Percentiles rank a stretch among this genome's conserved stretches.
Conservation (phyloP, 2,888 invertebrate genomes). For the Micoletzkya japonica region DNA sequence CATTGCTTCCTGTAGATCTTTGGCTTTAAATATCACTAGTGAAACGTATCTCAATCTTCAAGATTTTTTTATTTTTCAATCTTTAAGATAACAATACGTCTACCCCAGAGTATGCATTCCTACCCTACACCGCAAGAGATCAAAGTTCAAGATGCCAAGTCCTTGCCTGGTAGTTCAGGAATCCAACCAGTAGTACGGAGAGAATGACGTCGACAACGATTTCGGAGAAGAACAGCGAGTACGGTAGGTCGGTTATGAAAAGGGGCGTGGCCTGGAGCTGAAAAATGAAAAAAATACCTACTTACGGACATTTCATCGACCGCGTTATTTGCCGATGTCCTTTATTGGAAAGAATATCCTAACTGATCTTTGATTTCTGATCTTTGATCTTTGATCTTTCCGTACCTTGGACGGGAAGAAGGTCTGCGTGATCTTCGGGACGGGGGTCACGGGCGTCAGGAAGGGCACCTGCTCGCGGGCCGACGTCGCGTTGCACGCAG, state of each 20-base stretch:
- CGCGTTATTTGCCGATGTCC: too few relatives aligned
- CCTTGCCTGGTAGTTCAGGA: constrained; percentile 80
- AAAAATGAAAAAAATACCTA: too few relatives aligned
- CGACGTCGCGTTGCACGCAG: constrained; percentile 14
- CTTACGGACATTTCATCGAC: too few relatives aligned
- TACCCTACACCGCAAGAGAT: background rate
- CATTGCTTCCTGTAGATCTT: background rate
- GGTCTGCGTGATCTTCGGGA: background rate
- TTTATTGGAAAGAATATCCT: too few relatives aligned
- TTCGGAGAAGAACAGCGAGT: constrained; percentile 69
- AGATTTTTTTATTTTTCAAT: constrained; percentile 13
- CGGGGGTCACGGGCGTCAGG: background rate
- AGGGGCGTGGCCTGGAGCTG: too few relatives aligned
- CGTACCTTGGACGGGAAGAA: too few relatives aligned
- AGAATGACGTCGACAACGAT: constrained; percentile 81
- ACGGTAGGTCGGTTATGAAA: too few relatives aligned
- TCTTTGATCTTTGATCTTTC: too few relatives aligned
- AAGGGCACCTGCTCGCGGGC: constrained; percentile 1
- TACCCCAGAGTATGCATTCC: background rate
- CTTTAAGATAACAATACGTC: constrained; percentile 3
- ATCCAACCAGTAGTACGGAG: constrained; percentile 84
- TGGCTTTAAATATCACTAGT: too few relatives aligned
- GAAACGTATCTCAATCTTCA: too few relatives aligned
- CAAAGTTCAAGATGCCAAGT: background rate
- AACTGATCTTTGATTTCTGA: too few relatives aligned